phyloP scores from a whole-genome alignment of 2,113 vertebrate species.

The Spheniscus mendiculus region DNA sequence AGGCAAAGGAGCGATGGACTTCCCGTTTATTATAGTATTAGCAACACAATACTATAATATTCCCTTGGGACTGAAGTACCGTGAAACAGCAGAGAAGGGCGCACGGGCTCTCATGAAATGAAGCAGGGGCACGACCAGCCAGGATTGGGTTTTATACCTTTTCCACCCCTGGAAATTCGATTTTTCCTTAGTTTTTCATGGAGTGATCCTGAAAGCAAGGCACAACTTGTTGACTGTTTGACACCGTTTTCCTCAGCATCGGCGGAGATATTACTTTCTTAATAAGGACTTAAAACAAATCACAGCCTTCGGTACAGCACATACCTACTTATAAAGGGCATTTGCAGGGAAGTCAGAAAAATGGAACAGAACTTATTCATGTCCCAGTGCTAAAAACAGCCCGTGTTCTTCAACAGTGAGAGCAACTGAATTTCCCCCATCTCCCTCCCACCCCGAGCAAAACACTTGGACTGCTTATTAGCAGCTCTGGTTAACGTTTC shows the following conservation, averaged over 20 bases:
- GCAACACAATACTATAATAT: neutral
- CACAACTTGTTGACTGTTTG: conserved; percentile 56
- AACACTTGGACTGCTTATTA: conserved; percentile 24
- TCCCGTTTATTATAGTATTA: neutral
- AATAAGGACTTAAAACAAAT: neutral
- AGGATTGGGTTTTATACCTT: neutral
- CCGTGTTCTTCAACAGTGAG: neutral
- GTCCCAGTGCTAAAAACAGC: neutral
- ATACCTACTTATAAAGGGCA: conserved; percentile 40
- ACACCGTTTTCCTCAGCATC: conserved; percentile 11
- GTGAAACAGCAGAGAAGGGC: neutral
- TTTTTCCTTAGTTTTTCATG: neutral
- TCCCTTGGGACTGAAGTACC: neutral
- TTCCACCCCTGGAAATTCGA: neutral
- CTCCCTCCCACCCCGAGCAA: neutral
- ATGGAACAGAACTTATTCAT: neutral
- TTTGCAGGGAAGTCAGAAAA: conserved; percentile 18
- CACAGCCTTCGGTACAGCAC: conserved; percentile 66
- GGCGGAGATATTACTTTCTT: neutral
- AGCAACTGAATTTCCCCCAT: neutral
- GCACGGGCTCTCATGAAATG: neutral
- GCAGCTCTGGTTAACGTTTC: conserved; percentile 23
- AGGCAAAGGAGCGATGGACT: neutral
- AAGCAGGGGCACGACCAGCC: neutral
- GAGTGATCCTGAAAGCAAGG: conserved; percentile 58